Base-by-base conservation (phyloP, 2,888 invertebrate genomes). In the Mongoloraphidia duomilia region DNA sequence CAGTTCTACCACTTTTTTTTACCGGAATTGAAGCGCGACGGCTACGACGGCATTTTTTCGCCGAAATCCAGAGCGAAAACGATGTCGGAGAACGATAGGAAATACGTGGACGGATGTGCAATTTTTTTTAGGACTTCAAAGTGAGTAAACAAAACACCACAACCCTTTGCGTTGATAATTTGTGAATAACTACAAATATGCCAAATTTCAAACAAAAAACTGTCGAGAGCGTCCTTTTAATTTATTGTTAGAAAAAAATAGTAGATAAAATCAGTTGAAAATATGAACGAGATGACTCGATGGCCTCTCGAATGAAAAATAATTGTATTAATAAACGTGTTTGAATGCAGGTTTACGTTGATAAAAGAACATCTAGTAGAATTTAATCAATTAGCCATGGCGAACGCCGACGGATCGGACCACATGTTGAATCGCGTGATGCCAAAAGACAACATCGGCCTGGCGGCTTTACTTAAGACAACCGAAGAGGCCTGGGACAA, bases 21-120 rank as follows among this genome's bases (percentile, higher is more conserved):
- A 62, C 95, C 95, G 0, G 95, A 97, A 69, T 72, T 98, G 53
- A 90, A 92, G 65, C 77, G 81, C 57, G 87, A 90, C 61, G 92
- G 94, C 11, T 91, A 89, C 65, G 84, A 89, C 59, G 97, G 97
- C 33, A 95, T 98, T 57, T 97, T 96, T 70, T 92, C 94, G 36
- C 95, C 97, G 1, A 98, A 98, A 70, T 95, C 96, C 1, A 79
- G 98, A 50, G 97, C 97, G 44, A 94, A 96, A 68, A 97, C 96
- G 50, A 98, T 98, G 97, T 81, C 84, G 2, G 96, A 96, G 64
- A 84, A 87, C 58, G 97, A 98, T 65, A 76, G 93, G 62, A 96
- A 95, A 71, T 93, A 89, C 70, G 98, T 98, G 48, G 98, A 98
- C 66, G 98, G 98, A 55, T 98, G 97, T 75, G 97, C 97, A 57